Percentiles rank a stretch among this genome's conserved stretches.
Conservation (phyloP, 1,140 invertebrate genomes). For the Heterodera carotae region DNA sequence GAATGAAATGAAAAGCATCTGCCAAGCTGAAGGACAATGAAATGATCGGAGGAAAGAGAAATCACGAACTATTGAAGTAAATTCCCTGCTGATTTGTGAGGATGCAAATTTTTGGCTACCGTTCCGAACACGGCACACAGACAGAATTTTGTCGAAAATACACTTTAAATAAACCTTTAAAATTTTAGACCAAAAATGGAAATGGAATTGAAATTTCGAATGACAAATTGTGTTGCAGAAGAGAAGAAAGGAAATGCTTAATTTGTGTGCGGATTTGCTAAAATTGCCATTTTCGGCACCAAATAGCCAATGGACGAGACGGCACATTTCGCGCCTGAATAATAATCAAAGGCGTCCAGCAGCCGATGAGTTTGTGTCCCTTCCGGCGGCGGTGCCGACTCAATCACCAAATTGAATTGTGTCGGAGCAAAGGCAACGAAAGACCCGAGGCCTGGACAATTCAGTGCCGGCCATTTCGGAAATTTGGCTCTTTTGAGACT, state of each 20-base stretch:
- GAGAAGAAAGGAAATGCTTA: background rate
- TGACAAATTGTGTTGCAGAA: background rate
- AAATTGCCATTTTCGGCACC: background rate
- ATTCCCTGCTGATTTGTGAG: too few species aligned
- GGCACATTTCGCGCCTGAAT: background rate
- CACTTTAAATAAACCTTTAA: too few species aligned
- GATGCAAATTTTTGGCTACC: too few species aligned
- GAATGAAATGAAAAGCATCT: too few species aligned
- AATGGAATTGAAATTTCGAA: too few species aligned
- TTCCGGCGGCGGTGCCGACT: background rate
- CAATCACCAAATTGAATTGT: conserved; percentile 1
- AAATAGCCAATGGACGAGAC: background rate
- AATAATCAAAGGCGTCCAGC: background rate
- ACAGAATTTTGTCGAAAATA: too few species aligned
- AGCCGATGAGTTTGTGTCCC: background rate
- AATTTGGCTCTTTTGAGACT: background rate
- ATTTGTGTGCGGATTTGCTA: background rate
- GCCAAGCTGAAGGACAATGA: too few species aligned
- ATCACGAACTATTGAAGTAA: too few species aligned
- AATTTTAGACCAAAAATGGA: too few species aligned
- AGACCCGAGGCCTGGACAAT: background rate
- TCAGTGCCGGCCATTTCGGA: too few species aligned
- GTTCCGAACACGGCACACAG: too few species aligned
- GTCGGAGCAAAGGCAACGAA: background rate
- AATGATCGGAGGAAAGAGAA: too few species aligned